Percentiles rank a stretch among this genome's conserved stretches.
phyloP scores from a whole-genome alignment of 1,140 invertebrate species.

The Pararge aegeria region DNA sequence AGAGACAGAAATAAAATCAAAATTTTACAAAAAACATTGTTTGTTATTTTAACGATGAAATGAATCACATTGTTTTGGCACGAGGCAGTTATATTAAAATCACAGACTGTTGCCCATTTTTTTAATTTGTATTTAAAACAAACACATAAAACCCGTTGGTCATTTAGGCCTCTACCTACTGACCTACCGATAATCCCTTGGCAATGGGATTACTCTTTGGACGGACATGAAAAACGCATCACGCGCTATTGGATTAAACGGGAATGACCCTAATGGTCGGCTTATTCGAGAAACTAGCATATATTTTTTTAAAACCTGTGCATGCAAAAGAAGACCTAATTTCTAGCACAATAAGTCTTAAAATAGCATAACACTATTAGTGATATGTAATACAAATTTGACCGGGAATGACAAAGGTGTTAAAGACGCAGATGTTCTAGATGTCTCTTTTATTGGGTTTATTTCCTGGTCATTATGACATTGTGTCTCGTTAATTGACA shows the following conservation, averaged over 20 bases:
- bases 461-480: slow-evolving; percentile 10
- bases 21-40: too few relatives aligned
- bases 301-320: slow-evolving; percentile 1
- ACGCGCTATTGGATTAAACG: slow-evolving; percentile 51
- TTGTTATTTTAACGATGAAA: too few relatives aligned
- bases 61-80: too few relatives aligned
- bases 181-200: slow-evolving; percentile 51
- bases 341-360: not conserved
- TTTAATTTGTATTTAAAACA: too few relatives aligned
- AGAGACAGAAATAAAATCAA: too few relatives aligned
- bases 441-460: not conserved
- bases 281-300: not conserved
- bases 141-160: slow-evolving; percentile 32
- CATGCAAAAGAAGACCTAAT: not conserved
- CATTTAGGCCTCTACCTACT: slow-evolving; percentile 36
- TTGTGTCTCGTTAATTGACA: slow-evolving; percentile 12
- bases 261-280: slow-evolving; percentile 37
- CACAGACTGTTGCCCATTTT: too few relatives aligned
- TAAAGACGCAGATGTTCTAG: slow-evolving; percentile 19
- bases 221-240: slow-evolving; percentile 61
- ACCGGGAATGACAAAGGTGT: slow-evolving; percentile 20
- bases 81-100: too few relatives aligned
- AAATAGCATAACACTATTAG: not conserved
- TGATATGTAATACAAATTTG: not conserved
- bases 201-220: slow-evolving; percentile 55